phyloP scores from a whole-genome alignment of 1,140 invertebrate species.

The Globodera rostochiensis region DNA sequence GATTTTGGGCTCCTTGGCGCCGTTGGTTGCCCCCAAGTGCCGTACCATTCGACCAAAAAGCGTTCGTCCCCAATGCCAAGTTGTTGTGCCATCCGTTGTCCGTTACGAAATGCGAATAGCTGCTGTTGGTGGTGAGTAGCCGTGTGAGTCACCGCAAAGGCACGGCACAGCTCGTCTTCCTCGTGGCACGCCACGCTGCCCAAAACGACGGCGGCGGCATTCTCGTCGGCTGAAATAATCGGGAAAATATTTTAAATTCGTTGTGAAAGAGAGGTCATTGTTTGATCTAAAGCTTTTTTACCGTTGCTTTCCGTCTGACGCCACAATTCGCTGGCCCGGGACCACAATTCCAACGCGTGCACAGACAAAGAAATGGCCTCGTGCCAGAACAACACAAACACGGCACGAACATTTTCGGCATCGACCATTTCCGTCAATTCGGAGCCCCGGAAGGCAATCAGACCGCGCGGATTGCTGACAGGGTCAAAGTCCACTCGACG shows the following conservation, averaged over 20 bases:
- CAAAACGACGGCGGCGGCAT: conserved; percentile 16
- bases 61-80: conserved; percentile 42
- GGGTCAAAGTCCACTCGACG: conserved; percentile 17
- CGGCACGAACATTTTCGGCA: conserved; percentile 8
- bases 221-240: too few species aligned
- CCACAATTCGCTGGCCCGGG: conserved; percentile 11
- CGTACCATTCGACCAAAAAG: conserved; percentile 45
- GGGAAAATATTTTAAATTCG: too few species aligned
- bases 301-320: conserved; percentile 9
- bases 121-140: conserved; percentile 33
- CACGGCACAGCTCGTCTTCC: conserved; percentile 43
- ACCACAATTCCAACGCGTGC: conserved; percentile 44
- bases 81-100: conserved; percentile 41
- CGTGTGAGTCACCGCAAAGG: conserved; percentile 45
- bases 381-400: conserved; percentile 50
- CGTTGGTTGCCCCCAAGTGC: too few species aligned
- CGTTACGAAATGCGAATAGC: conserved; percentile 41
- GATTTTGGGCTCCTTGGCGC: too few species aligned
- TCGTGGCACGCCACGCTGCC: conserved; percentile 47
- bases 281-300: conserved; percentile 1
- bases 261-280: too few species aligned
- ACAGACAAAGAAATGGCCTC: conserved; percentile 38
- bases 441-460: conserved; percentile 31
- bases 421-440: conserved; percentile 36
- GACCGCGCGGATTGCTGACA: not conserved